A percentile compares a stretch with the other conserved stretches of the same genome.
Conservation (phyloP, 1,140 invertebrate genomes). For the Panagrolaimus sp. region DNA sequence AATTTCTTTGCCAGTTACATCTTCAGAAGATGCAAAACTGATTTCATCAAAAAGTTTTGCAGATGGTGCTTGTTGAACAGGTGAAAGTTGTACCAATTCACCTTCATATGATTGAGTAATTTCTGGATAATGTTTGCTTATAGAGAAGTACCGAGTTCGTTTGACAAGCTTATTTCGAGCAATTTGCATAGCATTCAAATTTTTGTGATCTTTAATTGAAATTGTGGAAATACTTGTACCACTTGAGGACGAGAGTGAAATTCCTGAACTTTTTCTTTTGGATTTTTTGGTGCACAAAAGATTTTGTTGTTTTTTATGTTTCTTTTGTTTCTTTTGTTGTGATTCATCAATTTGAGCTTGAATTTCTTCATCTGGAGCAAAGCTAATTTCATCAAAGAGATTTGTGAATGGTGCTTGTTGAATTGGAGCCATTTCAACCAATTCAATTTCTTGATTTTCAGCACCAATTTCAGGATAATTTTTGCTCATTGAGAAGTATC, state of each 20-base stretch:
- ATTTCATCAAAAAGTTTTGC: slow-evolving; percentile 2
- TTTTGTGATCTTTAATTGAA: too few relatives aligned
- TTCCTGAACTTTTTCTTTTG: too few relatives aligned
- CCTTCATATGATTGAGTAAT: slow-evolving; percentile 6
- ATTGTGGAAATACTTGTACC: too few relatives aligned
- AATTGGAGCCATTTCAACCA: neutral
- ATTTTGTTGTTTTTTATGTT: too few relatives aligned
- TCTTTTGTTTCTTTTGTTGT: too few relatives aligned
- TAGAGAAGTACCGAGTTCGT: neutral
- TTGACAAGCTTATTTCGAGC: neutral
- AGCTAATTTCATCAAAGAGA: slow-evolving; percentile 5
- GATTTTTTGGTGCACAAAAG: too few relatives aligned
- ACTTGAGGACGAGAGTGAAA: too few relatives aligned
- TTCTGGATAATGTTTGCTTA: neutral
- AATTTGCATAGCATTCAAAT: too few relatives aligned
- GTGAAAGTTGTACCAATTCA: neutral
- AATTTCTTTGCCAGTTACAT: too few relatives aligned
- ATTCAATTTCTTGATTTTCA: slow-evolving; percentile 1
- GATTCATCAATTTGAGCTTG: too few relatives aligned
- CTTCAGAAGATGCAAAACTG: neutral
- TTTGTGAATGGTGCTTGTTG: neutral
- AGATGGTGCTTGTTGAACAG: neutral
- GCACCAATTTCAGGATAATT: slow-evolving; percentile 1
- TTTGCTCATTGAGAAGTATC: neutral
- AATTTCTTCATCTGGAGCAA: neutral